Conservation (phyloP, 2,113 vertebrate species). For the Tragulus kanchil region DNA sequence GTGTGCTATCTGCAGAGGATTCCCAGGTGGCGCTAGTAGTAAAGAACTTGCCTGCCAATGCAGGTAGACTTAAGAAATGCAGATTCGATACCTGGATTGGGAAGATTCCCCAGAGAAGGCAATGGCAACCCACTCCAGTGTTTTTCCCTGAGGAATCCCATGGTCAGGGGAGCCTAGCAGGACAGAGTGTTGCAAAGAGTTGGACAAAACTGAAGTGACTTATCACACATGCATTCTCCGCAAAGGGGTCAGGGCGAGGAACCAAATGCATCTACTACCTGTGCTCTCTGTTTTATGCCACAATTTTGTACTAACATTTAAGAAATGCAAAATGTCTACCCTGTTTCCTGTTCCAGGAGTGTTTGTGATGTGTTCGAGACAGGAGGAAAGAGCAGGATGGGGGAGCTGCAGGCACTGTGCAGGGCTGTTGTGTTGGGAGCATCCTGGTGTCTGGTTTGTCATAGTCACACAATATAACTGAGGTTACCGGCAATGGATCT, state of each 20-base stretch:
- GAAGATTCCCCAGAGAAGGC: neutral
- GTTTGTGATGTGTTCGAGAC: neutral
- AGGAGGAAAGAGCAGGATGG: neutral
- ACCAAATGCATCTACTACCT: too few species aligned
- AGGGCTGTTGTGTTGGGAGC: neutral
- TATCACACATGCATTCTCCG: accelerated
- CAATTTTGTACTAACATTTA: neutral
- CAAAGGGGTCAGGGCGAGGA: neutral
- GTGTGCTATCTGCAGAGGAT: neutral
- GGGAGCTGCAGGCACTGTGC: accelerated
- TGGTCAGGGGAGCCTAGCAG: neutral
- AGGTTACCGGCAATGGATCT: neutral
- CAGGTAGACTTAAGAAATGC: neutral
- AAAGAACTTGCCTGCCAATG: neutral
- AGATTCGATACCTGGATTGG: neutral
- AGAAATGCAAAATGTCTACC: neutral
- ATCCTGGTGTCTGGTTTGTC: neutral
- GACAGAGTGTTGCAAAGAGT: neutral
- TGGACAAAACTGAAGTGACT: accelerated
- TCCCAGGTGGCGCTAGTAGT: neutral
- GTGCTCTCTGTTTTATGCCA: neutral
- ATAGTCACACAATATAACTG: neutral
- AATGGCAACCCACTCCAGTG: neutral
- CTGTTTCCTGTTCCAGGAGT: neutral
- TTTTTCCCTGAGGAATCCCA: neutral